Conservation (phyloP, 2,113 vertebrate species). For the Scartelaos histophorus region DNA sequence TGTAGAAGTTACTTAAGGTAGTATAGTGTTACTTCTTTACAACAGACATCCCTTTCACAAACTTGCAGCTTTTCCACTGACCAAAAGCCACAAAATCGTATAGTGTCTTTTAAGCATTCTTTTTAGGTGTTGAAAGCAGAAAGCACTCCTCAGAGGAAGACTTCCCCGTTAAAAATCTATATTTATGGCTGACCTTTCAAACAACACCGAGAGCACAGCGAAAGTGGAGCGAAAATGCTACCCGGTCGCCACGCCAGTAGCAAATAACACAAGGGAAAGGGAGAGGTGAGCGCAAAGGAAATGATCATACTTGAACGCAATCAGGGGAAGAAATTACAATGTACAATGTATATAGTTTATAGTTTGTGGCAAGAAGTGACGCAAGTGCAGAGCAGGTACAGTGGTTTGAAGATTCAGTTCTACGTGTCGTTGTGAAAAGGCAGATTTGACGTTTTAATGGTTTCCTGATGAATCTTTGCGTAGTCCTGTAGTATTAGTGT, state of each 20-base stretch:
- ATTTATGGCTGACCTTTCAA: conserved; percentile 20
- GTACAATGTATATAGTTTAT: too few species aligned
- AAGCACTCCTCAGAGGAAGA: not conserved
- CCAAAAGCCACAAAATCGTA: conserved; percentile 15
- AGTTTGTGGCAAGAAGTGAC: not conserved
- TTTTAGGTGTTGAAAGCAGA: conserved; percentile 11
- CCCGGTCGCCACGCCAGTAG: not conserved
- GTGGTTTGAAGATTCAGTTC: too few species aligned
- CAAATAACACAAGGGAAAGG: not conserved
- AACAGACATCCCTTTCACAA: not conserved
- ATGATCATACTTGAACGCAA: not conserved
- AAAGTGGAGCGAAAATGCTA: not conserved
- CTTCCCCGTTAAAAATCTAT: conserved; percentile 9
- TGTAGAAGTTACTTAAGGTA: not conserved
- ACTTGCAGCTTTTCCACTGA: not conserved
- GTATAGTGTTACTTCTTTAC: not conserved
- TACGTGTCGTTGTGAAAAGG: too few species aligned
- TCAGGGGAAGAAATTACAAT: not conserved
- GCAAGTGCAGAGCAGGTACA: not conserved
- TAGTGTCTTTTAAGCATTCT: conserved; percentile 15
- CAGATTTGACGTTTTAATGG: too few species aligned
- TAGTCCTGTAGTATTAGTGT: too few species aligned
- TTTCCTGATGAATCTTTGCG: too few species aligned
- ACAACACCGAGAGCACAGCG: conserved; percentile 1
- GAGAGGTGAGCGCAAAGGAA: not conserved